A percentile compares a stretch with the other conserved stretches of the same genome.
These are phyloP conservation scores for Acinonyx jubatus DNA, from an alignment of 2,113 vertebrate genomes.

Conservation along the genomic window DNA sequence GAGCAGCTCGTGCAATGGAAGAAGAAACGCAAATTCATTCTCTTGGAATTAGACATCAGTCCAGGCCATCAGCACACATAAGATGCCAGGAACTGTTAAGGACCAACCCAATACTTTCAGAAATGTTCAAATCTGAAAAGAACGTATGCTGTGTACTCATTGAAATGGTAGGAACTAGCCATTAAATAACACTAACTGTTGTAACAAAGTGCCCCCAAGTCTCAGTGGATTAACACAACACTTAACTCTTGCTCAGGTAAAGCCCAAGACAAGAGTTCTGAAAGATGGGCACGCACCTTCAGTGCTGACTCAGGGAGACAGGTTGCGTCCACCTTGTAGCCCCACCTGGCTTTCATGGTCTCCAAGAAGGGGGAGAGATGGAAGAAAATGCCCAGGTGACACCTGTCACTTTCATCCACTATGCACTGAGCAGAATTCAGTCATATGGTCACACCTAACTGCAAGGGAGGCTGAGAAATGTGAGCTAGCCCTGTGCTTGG, in stretches of 20 bases:
- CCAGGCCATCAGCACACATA: background rate
- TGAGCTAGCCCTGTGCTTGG: background rate
- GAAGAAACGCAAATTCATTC: background rate
- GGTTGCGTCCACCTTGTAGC: background rate
- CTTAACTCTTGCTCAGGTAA: background rate
- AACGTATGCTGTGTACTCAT: background rate
- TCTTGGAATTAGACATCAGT: background rate
- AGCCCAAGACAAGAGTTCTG: background rate
- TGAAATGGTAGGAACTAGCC: background rate
- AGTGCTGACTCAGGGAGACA: background rate
- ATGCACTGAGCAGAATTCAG: background rate
- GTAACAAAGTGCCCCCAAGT: background rate
- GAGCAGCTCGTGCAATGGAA: background rate
- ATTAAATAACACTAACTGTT: background rate
- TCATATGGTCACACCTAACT: background rate
- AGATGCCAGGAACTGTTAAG: background rate
- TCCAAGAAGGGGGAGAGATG: background rate
- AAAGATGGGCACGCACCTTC: background rate
- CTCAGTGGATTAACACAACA: background rate
- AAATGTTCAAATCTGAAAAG: background rate
- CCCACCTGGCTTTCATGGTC: background rate
- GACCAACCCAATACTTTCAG: background rate
- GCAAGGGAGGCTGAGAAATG: background rate
- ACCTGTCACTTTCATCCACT: background rate
- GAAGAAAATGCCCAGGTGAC: too few species aligned